phyloP scores from a whole-genome alignment of 2,113 vertebrate genomes.

The Hypomesus transpacificus region DNA sequence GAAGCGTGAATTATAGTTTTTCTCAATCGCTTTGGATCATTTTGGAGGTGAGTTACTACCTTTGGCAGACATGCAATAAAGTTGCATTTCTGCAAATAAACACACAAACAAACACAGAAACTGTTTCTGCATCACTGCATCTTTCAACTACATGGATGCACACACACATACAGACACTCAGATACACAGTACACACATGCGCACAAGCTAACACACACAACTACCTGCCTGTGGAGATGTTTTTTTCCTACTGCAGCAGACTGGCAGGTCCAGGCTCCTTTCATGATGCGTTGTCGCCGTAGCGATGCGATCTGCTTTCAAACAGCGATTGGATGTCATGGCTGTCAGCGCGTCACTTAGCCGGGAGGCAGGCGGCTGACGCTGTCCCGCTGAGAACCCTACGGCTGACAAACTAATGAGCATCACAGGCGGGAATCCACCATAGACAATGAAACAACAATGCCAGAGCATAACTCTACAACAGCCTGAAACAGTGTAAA shows the following conservation, averaged over 20 bases:
- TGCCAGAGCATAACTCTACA: background rate
- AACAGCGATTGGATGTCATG: slow-evolving; percentile 62
- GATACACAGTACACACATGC: background rate
- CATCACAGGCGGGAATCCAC: slow-evolving; percentile 28
- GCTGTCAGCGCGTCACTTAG: slow-evolving; percentile 62
- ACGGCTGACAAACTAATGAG: slow-evolving; percentile 64
- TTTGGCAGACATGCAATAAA: too few relatives aligned
- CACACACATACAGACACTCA: too few relatives aligned
- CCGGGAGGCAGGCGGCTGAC: slow-evolving; percentile 50
- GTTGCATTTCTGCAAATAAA: too few relatives aligned
- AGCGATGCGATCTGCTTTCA: slow-evolving; percentile 54
- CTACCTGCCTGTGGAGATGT: too few relatives aligned
- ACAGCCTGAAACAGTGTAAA: background rate
- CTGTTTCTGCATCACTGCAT: too few relatives aligned
- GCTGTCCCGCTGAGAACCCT: slow-evolving; percentile 45
- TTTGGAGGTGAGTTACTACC: too few relatives aligned
- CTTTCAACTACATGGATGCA: too few relatives aligned
- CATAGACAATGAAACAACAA: slow-evolving; percentile 10
- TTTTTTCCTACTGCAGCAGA: slow-evolving; percentile 5
- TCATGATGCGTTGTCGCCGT: slow-evolving; percentile 56
- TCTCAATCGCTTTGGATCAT: too few relatives aligned
- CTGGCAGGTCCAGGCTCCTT: slow-evolving; percentile 46
- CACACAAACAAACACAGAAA: too few relatives aligned
- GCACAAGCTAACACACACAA: background rate
- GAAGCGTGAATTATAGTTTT: too few relatives aligned